phyloP scores from a whole-genome alignment of 2,888 invertebrate genomes.

The Caenorhabditis sinica region DNA sequence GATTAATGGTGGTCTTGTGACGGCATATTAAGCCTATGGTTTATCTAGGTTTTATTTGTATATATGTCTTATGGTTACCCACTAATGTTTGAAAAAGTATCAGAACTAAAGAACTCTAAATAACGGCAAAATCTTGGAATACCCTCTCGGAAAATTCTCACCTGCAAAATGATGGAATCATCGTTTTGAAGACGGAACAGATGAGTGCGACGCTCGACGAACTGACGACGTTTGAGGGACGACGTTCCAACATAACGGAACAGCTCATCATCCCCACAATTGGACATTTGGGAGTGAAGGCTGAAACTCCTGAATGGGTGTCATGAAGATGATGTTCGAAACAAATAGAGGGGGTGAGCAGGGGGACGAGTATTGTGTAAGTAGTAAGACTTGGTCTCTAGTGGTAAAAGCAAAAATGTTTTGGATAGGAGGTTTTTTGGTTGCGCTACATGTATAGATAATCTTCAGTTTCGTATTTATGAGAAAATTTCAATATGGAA shows the following conservation, averaged over 20 bases:
- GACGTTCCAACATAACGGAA: conserved; percentile 83
- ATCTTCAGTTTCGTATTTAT: no score
- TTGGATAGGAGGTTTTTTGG: no score
- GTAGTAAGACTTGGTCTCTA: no score
- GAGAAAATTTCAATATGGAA: no score
- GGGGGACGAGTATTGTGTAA: not conserved
- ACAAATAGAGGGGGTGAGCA: conserved; percentile 28
- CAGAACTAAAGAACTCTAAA: no score
- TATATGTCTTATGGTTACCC: not conserved
- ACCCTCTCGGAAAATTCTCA: conserved; percentile 20
- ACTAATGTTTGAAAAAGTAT: no score
- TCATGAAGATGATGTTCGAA: conserved; percentile 34
- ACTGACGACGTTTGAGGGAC: conserved; percentile 82
- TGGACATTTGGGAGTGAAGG: conserved; percentile 83
- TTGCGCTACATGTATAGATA: no score
- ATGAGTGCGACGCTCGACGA: conserved; percentile 83
- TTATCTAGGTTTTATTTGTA: no score
- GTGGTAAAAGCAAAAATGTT: no score
- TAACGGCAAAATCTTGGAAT: not conserved
- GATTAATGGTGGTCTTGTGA: no score
- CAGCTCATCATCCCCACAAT: conserved; percentile 82
- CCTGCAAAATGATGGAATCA: conserved; percentile 73
- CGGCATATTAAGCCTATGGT: no score
- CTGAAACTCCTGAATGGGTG: conserved; percentile 68
- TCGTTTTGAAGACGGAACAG: conserved; percentile 81